Conservation (phyloP, 2,888 invertebrate genomes). For the Pristionchus maxplancki region DNA sequence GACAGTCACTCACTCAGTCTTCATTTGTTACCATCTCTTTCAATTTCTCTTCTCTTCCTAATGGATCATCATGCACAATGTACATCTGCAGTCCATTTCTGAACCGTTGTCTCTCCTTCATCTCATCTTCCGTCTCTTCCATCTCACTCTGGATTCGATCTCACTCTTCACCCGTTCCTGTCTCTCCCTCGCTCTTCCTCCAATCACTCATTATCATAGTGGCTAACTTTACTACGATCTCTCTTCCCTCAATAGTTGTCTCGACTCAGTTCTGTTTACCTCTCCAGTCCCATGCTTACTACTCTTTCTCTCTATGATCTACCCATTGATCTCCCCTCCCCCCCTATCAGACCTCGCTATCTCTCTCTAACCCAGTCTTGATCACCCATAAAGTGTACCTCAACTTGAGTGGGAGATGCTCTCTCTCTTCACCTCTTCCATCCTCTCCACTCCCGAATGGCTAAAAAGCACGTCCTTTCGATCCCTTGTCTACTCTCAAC, state of each 20-base stretch:
- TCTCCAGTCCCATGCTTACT: neutral
- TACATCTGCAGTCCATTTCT: neutral
- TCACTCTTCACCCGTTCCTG: neutral
- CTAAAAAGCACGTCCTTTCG: neutral
- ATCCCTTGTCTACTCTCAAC: neutral
- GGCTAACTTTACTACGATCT: conserved; percentile 26
- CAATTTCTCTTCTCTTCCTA: neutral
- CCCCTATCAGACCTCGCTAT: conserved; percentile 16
- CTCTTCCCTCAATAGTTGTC: conserved; percentile 21
- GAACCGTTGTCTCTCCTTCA: neutral
- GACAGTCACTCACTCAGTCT: neutral
- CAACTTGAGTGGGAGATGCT: conserved; percentile 55
- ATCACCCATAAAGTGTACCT: conserved; percentile 20
- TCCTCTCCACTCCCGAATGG: neutral
- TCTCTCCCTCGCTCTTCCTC: conserved; percentile 1
- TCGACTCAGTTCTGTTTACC: conserved; percentile 42
- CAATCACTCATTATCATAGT: conserved; percentile 36
- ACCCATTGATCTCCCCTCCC: conserved; percentile 36
- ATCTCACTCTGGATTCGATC: too few species aligned
- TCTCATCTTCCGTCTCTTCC: neutral
- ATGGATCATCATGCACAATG: neutral
- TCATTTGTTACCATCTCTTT: conserved; percentile 8
- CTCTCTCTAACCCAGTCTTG: conserved; percentile 6
- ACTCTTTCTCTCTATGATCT: conserved; percentile 33
- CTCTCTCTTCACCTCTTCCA: conserved; percentile 26